Evolutionary conservation across 2,797 vertebrate species (phyloP), one percentile per base, ranked within the genome.

Genomic region (Etheostoma nigrum): DNA sequence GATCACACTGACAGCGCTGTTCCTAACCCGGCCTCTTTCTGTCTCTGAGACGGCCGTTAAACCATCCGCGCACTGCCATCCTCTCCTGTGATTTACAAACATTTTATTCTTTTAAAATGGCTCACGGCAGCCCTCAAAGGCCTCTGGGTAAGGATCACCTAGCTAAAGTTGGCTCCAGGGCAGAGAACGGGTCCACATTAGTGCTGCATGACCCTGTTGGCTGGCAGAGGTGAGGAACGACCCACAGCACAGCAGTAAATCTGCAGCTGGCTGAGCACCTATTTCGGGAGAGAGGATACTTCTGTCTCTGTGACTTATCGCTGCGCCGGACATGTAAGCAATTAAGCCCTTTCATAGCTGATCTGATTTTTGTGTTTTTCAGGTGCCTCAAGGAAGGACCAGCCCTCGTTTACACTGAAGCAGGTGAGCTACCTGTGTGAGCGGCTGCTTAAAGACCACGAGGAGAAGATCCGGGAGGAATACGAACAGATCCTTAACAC

Each of bases 401-500:
- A 97, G 93, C 96, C 97, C 81, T 96, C 95, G 42, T 98, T 98
- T 89, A 97, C 96, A 10, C 95, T 98, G 92, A 95, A 95, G 87
- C 96, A 97, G 93, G 96, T 97, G 91, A 95, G 97, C 92, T 96
- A 95, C 93, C 95, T 98, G 92, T 97, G 97, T 55, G 97, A 98
- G 91, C 95, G 96, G 63, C 95, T 98, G 80, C 95, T 98, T 74
- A 97, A 97, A 95, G 97, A 97, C 92, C 96, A 97, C 14, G 97
- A 97, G 95, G 97, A 97, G 89, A 97, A 97, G 93, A 96, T 97
- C 90, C 95, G 96, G 65, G 96, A 97, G 94, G 96, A 98, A 83
- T 98, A 97, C 25, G 97, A 98, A 94, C 96, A 97, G 89, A 97
- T 97, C 90, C 95, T 98, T 79, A 97, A 96, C 91, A 96, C 96